Base-by-base conservation (phyloP, 2,113 vertebrate genomes). In the Murina feae region DNA sequence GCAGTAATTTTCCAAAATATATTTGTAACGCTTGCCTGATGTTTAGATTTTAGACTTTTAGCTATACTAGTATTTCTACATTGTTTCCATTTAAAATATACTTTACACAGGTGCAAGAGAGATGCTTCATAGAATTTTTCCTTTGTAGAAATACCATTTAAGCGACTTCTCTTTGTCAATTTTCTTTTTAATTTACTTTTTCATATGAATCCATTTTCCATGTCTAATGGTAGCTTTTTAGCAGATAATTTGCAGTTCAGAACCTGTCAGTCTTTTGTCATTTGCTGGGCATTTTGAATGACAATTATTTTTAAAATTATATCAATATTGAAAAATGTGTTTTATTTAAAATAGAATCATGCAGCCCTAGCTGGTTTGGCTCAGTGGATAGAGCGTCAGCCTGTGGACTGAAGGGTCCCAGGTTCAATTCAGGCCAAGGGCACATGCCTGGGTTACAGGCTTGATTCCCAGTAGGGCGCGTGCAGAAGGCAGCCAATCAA, bases 71-170 rank as follows among this genome's bases (percentile, higher is more conserved):
- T 44, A 63, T 66, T 96, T 96, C 81, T 93, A 63, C 23, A 80
- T 97, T 87, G 23, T 44, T 92, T 35, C 53, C 39, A 55, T 23
- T 74, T 74, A 80, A 91, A 80, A 39, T 75, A 28, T 89, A 39
- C 55, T 58, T 92, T 55, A 79, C 82, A 65, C 39, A 84, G 51
- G 39, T 88, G 44, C 23, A 60, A 51, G 55, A 92, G 55, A 91
- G 75, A 74, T 80, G 42, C 25, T 82, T 91, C 32, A 28, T 28
- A 30, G 81, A 53, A 95, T 51, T 83, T 95, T 94, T 87, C 28
- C 47, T 93, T 94, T 94, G 55, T 65, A 95, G 39, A 96, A 94
- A 97, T 95, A 18, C 28, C 58, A 65, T 63, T 5, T 93, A 93
- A 83, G 47, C 18, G 87, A 88, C 0, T 94, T 8, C 14, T 30